Percentiles rank a stretch among this genome's conserved stretches.
These are phyloP conservation scores for Gallinago stenura DNA, from an alignment of 2,797 vertebrate species.

Conservation along the genomic window DNA sequence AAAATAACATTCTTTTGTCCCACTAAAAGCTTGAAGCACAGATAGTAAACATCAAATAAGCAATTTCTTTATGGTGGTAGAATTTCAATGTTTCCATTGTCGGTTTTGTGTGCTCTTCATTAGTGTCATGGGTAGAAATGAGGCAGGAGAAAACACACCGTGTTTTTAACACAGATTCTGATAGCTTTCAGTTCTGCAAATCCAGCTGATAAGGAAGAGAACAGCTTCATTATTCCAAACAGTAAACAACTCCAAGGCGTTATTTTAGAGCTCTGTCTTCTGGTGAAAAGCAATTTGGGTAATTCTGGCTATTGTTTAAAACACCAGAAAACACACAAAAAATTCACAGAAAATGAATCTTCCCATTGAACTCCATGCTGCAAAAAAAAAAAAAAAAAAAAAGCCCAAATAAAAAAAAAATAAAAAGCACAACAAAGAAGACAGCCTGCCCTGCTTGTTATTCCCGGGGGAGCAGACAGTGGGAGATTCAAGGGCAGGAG, in stretches of 20 bases:
- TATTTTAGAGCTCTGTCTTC: neutral
- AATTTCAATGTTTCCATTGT: neutral
- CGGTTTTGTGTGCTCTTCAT: neutral
- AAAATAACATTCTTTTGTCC: neutral
- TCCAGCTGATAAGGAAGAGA: neutral
- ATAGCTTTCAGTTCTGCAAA: neutral
- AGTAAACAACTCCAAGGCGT: neutral
- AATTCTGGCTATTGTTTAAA: slow-evolving; percentile 13
- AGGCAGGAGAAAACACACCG: neutral
- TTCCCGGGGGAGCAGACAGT: slow-evolving; percentile 59
- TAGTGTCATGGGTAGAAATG: neutral
- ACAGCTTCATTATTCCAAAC: neutral
- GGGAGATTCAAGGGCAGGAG: slow-evolving; percentile 69
- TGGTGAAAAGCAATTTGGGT: neutral
- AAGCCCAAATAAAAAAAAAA: neutral
- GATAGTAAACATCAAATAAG: neutral
- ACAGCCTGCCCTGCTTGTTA: slow-evolving; percentile 66
- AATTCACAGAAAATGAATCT: neutral
- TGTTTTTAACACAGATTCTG: neutral
- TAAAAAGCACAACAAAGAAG: slow-evolving; percentile 34
- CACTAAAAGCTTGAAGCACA: neutral
- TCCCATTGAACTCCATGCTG: neutral
- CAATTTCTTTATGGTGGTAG: neutral
- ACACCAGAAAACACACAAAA: neutral
- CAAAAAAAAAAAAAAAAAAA: neutral